These are phyloP conservation scores for Heliconius ethilla DNA, from an alignment of 2,888 invertebrate genomes.

Conservation along the genomic window DNA sequence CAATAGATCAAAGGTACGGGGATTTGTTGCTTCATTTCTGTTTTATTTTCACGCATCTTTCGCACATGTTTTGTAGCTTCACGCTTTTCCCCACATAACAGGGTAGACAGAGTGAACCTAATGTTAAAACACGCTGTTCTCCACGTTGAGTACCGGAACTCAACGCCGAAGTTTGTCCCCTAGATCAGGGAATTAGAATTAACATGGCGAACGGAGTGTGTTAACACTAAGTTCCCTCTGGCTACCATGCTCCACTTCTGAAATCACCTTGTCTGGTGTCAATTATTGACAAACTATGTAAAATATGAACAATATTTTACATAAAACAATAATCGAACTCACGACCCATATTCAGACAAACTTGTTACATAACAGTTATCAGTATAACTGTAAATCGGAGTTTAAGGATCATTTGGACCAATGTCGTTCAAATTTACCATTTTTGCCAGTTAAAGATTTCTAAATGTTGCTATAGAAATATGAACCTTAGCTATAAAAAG, in stretches of 20 bases:
- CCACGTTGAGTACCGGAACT: not conserved
- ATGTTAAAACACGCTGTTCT: not conserved
- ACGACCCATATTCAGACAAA: not conserved
- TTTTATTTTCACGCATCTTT: not conserved
- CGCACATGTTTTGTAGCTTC: not conserved
- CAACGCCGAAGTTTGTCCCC: too few relatives aligned
- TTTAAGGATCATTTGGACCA: constrained; percentile 1
- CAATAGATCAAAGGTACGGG: constrained; percentile 5
- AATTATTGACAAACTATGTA: not conserved
- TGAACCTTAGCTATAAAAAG: rapidly evolving
- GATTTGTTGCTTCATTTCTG: constrained; percentile 6
- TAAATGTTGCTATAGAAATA: not conserved
- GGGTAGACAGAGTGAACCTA: not conserved
- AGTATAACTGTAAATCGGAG: constrained; percentile 17
- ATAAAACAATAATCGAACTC: not conserved
- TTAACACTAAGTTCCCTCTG: not conserved
- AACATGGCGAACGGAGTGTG: not conserved
- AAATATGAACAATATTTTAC: not conserved
- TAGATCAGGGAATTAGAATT: too few relatives aligned
- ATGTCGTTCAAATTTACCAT: constrained; percentile 2
- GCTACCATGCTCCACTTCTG: not conserved
- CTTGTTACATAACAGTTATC: not conserved
- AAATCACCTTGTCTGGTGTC: not conserved
- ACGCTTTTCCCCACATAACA: not conserved
- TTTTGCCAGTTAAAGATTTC: not conserved